Conservation (phyloP, 2,888 invertebrate species). For the Belgica antarctica region DNA sequence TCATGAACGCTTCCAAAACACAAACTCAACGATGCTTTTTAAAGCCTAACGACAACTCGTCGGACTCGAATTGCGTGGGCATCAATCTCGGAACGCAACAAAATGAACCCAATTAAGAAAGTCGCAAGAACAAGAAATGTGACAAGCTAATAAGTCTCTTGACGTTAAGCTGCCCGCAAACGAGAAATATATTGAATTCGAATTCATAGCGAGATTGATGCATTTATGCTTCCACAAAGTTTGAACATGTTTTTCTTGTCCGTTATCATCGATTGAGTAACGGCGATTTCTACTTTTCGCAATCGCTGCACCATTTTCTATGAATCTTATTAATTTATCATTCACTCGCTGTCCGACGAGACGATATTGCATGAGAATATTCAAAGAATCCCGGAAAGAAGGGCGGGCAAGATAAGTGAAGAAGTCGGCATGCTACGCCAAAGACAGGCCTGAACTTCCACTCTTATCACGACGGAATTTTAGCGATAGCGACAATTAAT, state of each 20-base stretch:
- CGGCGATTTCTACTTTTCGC: constrained; percentile 13
- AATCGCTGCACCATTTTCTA: background rate
- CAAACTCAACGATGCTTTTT: no score
- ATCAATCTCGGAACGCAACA: no score
- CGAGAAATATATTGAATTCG: background rate
- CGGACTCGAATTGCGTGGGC: no score
- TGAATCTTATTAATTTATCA: constrained; percentile 1
- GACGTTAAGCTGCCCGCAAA: background rate
- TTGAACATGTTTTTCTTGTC: constrained; percentile 29
- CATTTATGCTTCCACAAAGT: constrained; percentile 1
- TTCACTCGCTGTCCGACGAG: background rate
- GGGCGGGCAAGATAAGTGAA: background rate
- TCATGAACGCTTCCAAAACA: no score
- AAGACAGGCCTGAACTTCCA: no score
- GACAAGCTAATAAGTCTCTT: constrained; percentile 1
- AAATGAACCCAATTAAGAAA: constrained; percentile 9
- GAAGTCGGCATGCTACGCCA: no score
- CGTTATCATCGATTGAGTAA: constrained; percentile 26
- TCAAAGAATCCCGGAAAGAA: constrained; percentile 27
- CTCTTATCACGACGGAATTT: background rate
- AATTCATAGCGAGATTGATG: constrained; percentile 6
- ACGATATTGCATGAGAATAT: constrained; percentile 9
- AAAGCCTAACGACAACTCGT: no score
- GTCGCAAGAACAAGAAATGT: background rate
- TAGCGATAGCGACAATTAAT: background rate